Conservation (phyloP, 2,888 invertebrate species). For the Allolobophora icterica region DNA sequence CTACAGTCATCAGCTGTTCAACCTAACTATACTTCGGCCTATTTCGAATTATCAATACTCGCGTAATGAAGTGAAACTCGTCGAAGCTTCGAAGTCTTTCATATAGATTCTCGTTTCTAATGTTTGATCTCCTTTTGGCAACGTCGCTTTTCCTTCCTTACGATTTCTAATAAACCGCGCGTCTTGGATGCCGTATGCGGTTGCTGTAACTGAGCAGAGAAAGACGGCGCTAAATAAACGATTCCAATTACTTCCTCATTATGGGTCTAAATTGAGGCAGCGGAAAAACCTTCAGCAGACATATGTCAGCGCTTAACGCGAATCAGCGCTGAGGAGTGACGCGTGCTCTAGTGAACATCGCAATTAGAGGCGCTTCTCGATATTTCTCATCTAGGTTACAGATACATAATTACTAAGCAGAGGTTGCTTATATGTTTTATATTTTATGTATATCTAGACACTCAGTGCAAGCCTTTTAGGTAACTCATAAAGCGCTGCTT, state of each 20-base stretch:
- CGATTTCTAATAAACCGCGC: neutral
- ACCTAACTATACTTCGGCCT: neutral
- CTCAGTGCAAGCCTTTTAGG: no score
- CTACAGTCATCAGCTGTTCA: neutral
- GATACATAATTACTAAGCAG: neutral
- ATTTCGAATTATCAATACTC: neutral
- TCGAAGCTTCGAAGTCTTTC: neutral
- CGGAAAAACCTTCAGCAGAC: neutral
- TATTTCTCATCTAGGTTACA: neutral
- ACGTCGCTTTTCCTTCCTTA: neutral
- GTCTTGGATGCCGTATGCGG: neutral
- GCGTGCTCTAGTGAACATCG: neutral
- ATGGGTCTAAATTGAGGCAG: constrained; percentile 9
- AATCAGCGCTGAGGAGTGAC: neutral
- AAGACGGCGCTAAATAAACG: constrained; percentile 17
- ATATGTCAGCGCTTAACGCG: neutral
- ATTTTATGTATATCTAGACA: neutral
- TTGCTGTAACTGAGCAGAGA: neutral
- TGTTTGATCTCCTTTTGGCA: neutral
- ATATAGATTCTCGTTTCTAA: constrained; percentile 5
- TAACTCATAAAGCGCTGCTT: no score
- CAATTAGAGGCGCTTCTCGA: neutral
- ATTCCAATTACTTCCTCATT: constrained; percentile 17
- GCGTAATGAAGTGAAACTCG: neutral
- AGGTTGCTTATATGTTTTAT: neutral